Conservation (phyloP, 1,140 invertebrate genomes). For the Physella acuta region DNA sequence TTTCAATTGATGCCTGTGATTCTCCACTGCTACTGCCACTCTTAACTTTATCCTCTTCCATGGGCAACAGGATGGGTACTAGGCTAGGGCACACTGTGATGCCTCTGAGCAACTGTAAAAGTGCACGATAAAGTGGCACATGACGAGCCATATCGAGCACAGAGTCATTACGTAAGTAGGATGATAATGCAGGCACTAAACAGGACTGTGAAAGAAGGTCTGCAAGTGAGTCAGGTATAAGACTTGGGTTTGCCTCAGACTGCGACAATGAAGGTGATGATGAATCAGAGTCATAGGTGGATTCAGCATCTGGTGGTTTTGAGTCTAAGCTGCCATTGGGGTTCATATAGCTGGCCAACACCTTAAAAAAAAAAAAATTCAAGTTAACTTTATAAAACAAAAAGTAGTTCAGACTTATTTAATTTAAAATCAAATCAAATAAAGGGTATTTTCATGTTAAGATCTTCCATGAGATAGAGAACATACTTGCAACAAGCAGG, state of each 20-base stretch:
- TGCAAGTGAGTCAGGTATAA: slow-evolving; percentile 66
- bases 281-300: background rate
- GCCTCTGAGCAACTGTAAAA: slow-evolving; percentile 76
- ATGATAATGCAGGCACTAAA: slow-evolving; percentile 82
- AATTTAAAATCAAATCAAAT: too few species aligned
- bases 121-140: slow-evolving; percentile 84
- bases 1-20: slow-evolving; percentile 42
- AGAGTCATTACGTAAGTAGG: slow-evolving; percentile 91
- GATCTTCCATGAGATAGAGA: too few species aligned
- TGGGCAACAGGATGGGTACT: slow-evolving; percentile 70
- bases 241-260: slow-evolving; percentile 20
- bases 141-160: slow-evolving; percentile 93
- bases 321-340: slow-evolving; percentile 62
- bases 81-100: slow-evolving; percentile 73
- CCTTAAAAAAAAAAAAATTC: slow-evolving; percentile 51
- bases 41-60: slow-evolving; percentile 43
- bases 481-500: slow-evolving; percentile 74
- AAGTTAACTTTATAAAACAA: background rate
- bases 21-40: slow-evolving; percentile 15
- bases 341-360: slow-evolving; percentile 84
- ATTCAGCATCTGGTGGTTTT: background rate
- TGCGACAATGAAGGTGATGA: background rate
- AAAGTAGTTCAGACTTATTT: too few species aligned
- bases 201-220: slow-evolving; percentile 80
- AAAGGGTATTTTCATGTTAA: too few species aligned